phyloP scores from a whole-genome alignment of 53 echinoderm and acorn worm species.

The Paelopatides confundens region DNA sequence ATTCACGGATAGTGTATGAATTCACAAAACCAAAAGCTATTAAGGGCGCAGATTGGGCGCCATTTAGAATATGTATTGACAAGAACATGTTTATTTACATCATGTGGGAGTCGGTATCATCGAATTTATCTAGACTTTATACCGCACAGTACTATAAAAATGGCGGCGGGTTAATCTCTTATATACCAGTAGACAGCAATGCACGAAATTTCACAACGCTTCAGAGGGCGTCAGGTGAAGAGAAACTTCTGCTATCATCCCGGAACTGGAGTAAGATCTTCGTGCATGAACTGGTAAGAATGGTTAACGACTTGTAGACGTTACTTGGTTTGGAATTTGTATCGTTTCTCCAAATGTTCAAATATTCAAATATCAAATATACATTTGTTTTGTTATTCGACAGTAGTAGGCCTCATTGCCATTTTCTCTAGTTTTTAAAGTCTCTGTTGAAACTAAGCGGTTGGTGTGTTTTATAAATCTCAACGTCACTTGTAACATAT shows the following conservation, averaged over 20 bases:
- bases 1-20: not conserved
- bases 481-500: too few species aligned
- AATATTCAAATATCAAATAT: too few species aligned
- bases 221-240: not conserved
- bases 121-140: not conserved
- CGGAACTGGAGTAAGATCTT: not conserved
- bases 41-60: not conserved
- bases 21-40: not conserved
- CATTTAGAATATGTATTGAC: not conserved
- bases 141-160: not conserved
- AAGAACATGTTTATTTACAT: not conserved
- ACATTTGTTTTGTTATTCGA: too few species aligned
- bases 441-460: too few species aligned
- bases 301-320: too few species aligned
- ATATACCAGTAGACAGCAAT: not conserved
- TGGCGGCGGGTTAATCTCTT: not conserved
- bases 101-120: not conserved
- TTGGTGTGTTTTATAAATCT: too few species aligned
- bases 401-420: too few species aligned
- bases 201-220: not conserved
- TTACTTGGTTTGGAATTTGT: too few species aligned
- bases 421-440: too few species aligned
- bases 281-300: not conserved
- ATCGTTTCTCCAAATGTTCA: too few species aligned
- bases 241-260: not conserved